Evolutionary conservation across 1,140 invertebrate genomes (phyloP), one percentile per base, ranked within the genome.

Genomic region (Asobara japonica): DNA sequence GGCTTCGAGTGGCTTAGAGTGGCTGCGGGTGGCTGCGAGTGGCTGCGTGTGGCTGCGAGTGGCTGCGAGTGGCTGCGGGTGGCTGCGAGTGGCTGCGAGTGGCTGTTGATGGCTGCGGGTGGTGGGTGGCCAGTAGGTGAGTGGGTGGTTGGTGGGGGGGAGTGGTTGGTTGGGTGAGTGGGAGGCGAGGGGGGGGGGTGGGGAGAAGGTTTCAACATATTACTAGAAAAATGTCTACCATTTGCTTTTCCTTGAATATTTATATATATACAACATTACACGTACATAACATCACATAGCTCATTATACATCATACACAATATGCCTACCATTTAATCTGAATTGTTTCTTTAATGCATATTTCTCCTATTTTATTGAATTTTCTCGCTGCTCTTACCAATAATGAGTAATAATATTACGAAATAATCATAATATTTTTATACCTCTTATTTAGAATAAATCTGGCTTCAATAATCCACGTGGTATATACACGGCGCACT

Each of bases 241-340:
- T 45, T 83, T 51, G 2, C 22, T 45, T 79, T 80, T 78, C 76
- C 78, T 76, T 80, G 36, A 65, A 73, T 73, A 74, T 70, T 18
- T 74, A 74, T 74, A 78, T 86, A 86, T 87, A 80, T 86, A 87
- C 83, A 87, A 82, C 78, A 78, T 86, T 85, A 85, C 78, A 84
- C 74, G 80, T 86, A 86, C 81, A 85, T 84, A 85, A 86, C 84
- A 87, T 87, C 86, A 87, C 84, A 87, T 86, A 84, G 80, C 82
- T 86, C 80, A 76, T 80, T 86, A 84, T 75, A 72, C 81, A 76
- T 83, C 77, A 81, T 72, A 65, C n/a, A 38, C 68, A 45, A 71
- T 69, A 69, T 33, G n/a, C 8, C 62, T 65, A 38, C 18, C 51
- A 22, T 25, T 56, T 56, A 56, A 56, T n/a, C 25, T 31, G 11